These are phyloP conservation scores for Nesometra sesokonis DNA, from an alignment of 35 echinoderm and acorn worm species.

Conservation along the genomic window DNA sequence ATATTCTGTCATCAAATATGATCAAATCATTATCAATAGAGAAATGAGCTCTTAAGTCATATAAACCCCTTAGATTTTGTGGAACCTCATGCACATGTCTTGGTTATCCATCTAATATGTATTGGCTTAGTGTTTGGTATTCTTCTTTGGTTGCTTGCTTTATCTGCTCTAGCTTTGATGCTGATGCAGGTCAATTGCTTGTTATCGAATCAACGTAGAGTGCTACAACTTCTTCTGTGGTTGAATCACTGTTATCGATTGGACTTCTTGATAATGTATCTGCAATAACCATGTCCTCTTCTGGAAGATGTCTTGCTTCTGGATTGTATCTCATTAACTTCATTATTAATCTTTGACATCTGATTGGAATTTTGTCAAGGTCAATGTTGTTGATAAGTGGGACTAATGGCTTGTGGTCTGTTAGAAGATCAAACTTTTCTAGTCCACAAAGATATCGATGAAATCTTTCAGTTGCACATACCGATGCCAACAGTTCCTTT, in stretches of 20 bases:
- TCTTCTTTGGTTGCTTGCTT: slow-evolving; percentile 23
- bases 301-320: background rate
- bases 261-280: slow-evolving; percentile 16
- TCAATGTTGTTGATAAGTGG: slow-evolving; percentile 29
- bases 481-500: slow-evolving; percentile 29
- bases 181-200: background rate
- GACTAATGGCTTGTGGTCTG: slow-evolving; percentile 52
- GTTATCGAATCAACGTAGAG: background rate
- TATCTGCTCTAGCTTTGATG: background rate
- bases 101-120: slow-evolving; percentile 19
- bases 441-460: slow-evolving; percentile 24
- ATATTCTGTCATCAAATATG: background rate
- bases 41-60: slow-evolving; percentile 32
- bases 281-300: slow-evolving; percentile 6
- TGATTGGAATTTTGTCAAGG: slow-evolving; percentile 35
- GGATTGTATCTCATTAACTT: slow-evolving; percentile 37
- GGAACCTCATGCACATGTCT: slow-evolving; percentile 11
- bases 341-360: slow-evolving; percentile 25
- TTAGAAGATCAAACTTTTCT: slow-evolving; percentile 26
- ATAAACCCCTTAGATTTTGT: slow-evolving; percentile 2
- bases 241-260: background rate
- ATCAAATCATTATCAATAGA: slow-evolving; percentile 30
- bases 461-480: slow-evolving; percentile 42
- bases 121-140: slow-evolving; percentile 16
- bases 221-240: background rate